Evolutionary conservation across 2,888 invertebrate genomes (phyloP).

Genomic region (Thymelicus lineola): DNA sequence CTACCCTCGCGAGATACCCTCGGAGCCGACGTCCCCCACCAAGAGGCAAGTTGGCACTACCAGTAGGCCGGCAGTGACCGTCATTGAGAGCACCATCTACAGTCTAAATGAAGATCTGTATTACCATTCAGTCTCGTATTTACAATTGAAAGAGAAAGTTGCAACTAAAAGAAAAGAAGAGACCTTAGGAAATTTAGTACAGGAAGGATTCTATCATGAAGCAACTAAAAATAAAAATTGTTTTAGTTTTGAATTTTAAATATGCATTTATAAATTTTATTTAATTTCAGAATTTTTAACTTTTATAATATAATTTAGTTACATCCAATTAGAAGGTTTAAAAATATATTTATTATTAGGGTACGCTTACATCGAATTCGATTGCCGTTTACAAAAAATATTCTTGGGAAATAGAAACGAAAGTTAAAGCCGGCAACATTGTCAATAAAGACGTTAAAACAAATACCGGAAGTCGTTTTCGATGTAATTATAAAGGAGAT

Average conservation of each 20-base stretch:
- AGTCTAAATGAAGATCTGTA: conserved; percentile 59
- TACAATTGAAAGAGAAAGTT: background rate
- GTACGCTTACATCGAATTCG: conserved; percentile 1
- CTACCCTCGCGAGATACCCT: conserved; percentile 91
- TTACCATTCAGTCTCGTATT: conserved; percentile 25
- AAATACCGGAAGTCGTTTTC: conserved; percentile 2
- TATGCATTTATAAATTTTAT: conserved; percentile 20
- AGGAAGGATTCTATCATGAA: conserved; percentile 25
- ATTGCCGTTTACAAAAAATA: background rate
- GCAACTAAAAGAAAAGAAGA: conserved; percentile 24
- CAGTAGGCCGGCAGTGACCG: conserved; percentile 63
- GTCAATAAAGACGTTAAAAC: too few species aligned
- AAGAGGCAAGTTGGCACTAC: conserved; percentile 73
- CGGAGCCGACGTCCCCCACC: conserved; percentile 91
- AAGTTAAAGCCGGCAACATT: too few species aligned
- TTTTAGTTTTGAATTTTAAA: conserved; percentile 16
- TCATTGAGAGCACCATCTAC: conserved; percentile 74
- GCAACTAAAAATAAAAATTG: conserved; percentile 29
- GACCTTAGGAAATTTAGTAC: conserved; percentile 3
- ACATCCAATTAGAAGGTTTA: conserved; percentile 1
- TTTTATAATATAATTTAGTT: conserved; percentile 15
- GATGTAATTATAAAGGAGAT: conserved; percentile 19
- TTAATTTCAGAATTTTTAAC: conserved; percentile 4
- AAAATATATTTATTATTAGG: conserved; percentile 3
- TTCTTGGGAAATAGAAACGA: background rate